Base-by-base conservation (phyloP, 2,113 vertebrate species). In the Solea senegalensis region DNA sequence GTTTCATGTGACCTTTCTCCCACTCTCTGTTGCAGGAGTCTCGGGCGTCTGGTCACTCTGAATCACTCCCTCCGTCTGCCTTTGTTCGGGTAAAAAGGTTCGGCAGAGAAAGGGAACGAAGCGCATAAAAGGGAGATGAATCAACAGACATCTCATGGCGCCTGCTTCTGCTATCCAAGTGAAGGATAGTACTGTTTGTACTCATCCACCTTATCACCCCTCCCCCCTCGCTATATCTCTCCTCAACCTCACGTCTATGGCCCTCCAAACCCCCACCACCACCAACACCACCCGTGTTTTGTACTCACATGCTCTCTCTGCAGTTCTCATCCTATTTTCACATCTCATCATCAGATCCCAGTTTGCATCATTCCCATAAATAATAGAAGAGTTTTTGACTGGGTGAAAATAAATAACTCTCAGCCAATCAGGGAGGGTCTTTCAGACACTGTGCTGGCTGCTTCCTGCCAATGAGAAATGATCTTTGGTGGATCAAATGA, bases 1-100 rank as follows among this genome's bases (percentile, higher is more conserved):
- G 87, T 90, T 92, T 89, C 86, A 72, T 82, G 81, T 90, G 87
- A 93, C 93, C 92, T 92, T 92, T 90, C 80, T 72, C 53, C 78
- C 76, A 49, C 81, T 76, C 74, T 72, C 69, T 44, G 55, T 86
- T 84, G 64, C 7, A 57, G 58, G 69, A 81, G 89, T 81, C 91
- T 86, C 86, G 26, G 77, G 84, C 76, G 78, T 83, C 86, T 89
- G 90, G 89, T 88, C 88, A 84, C 80, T 87, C 86, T 87, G 91
- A 91, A 90, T 90, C 87, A 76, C 74, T 78, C 65, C 61, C 77
- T 66, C 51, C 69, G 27, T 76, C 86, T 68, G 74, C 85, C 82
- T 88, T 94, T 93, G 89, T 93, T 81, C 49, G 46, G 78, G 59
- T 63, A 80, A 75, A 86, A 89, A 82, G 76, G 72, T 84, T 76